Percentiles rank a stretch among this genome's conserved stretches.
phyloP scores from a whole-genome alignment of 37 sponge, comb jelly and placozoan genomes.

The Cliona cf. orientalis region DNA sequence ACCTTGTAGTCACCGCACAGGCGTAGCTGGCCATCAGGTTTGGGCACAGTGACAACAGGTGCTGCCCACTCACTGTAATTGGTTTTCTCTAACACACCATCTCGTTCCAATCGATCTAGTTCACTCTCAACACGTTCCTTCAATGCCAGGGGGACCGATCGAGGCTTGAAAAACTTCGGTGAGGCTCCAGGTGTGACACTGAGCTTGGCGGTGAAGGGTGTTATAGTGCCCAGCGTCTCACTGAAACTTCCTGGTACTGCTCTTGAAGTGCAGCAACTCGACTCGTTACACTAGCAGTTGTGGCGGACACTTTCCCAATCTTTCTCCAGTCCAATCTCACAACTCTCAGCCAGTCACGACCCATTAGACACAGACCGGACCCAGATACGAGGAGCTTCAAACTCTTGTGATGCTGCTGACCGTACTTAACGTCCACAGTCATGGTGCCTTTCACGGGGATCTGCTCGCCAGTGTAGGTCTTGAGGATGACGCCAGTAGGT shows the following conservation, averaged over 20 bases:
- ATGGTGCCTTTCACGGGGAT: not conserved
- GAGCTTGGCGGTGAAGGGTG: conserved; percentile 20
- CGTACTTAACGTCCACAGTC: not conserved
- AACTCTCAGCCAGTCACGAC: conserved; percentile 40
- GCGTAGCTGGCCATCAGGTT: conserved; percentile 43
- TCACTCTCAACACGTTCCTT: conserved; percentile 7
- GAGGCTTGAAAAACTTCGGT: conserved; percentile 26
- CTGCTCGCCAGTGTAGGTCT: conserved; percentile 25
- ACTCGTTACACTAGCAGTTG: not conserved
- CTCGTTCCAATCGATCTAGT: conserved; percentile 33
- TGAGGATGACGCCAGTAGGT: not conserved
- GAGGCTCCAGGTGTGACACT: not conserved
- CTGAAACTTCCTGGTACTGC: conserved; percentile 19
- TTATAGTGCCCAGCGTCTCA: conserved; percentile 8
- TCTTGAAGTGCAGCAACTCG: not conserved
- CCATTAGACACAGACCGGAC: conserved; percentile 6
- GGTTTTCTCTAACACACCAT: conserved; percentile 30
- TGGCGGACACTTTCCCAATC: not conserved
- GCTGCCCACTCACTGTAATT: conserved; percentile 62
- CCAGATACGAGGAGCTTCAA: conserved; percentile 6
- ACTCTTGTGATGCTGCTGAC: not conserved
- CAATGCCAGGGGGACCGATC: conserved; percentile 18
- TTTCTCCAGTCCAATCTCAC: conserved; percentile 26
- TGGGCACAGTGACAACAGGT: conserved; percentile 60
- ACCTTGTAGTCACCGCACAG: conserved; percentile 41